Conservation (phyloP, 2,113 vertebrate species). For the Heloderma charlesbogerti region DNA sequence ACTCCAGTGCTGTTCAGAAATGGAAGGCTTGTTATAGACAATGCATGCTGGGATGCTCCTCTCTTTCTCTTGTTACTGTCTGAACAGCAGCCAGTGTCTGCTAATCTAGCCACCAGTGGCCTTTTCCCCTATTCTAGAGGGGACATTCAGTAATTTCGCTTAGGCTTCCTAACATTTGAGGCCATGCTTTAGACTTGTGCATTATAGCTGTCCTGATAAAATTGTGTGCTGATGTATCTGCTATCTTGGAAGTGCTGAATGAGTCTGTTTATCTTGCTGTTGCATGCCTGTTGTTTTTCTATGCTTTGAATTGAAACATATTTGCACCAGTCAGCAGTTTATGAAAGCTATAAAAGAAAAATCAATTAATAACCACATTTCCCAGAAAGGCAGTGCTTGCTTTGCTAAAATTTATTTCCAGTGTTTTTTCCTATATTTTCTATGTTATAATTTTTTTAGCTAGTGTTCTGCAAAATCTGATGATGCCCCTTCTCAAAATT, state of each 20-base stretch:
- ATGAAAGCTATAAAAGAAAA: not conserved
- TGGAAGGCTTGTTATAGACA: slow-evolving; percentile 8
- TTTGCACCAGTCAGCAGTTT: slow-evolving; percentile 30
- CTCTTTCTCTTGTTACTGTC: not conserved
- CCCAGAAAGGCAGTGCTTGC: not conserved
- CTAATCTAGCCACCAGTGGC: not conserved
- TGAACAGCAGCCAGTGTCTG: not conserved
- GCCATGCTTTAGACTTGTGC: not conserved
- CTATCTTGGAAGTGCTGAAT: slow-evolving; percentile 19
- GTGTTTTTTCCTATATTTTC: slow-evolving; percentile 54
- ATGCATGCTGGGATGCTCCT: not conserved
- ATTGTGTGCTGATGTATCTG: not conserved
- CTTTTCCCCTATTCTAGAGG: not conserved
- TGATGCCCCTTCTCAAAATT: slow-evolving; percentile 74
- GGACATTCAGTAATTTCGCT: not conserved
- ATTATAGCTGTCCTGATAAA: not conserved
- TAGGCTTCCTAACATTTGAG: not conserved
- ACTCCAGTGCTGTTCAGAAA: slow-evolving; percentile 33
- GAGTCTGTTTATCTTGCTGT: not conserved
- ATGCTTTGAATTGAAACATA: slow-evolving; percentile 35
- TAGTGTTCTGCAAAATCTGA: slow-evolving; percentile 52
- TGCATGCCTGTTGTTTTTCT: slow-evolving; percentile 39
- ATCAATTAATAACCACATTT: slow-evolving; percentile 14
- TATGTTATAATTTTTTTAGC: slow-evolving; percentile 52
- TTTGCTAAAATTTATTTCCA: not conserved